phyloP scores from a whole-genome alignment of 1,140 invertebrate species.

The Eumaeus atala region DNA sequence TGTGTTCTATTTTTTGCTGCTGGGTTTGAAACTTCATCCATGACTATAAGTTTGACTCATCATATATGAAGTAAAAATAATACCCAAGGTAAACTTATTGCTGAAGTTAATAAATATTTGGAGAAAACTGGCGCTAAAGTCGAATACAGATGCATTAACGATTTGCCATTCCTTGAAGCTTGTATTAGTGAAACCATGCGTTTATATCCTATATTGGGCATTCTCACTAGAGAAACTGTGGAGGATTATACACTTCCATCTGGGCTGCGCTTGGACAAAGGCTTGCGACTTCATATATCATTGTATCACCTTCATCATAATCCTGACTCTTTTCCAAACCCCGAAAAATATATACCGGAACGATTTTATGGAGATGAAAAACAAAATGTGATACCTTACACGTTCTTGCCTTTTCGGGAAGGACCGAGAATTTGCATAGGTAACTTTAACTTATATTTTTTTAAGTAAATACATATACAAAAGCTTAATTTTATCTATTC shows the following conservation, averaged over 20 bases:
- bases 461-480: no score
- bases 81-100: constrained; percentile 22
- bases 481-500: no score
- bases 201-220: constrained; percentile 28
- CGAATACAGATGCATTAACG: constrained; percentile 24
- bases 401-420: constrained; percentile 32
- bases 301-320: constrained; percentile 25
- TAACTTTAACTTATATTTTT: constrained; percentile 20
- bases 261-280: constrained; percentile 27
- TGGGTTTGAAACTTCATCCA: constrained; percentile 34
- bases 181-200: constrained; percentile 28
- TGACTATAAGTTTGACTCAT: constrained; percentile 23
- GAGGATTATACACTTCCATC: constrained; percentile 27
- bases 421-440: constrained; percentile 34
- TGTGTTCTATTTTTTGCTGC: constrained; percentile 28
- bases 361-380: constrained; percentile 29
- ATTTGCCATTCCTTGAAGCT: constrained; percentile 26
- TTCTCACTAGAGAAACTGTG: constrained; percentile 28
- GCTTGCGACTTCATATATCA: constrained; percentile 29
- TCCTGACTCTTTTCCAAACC: constrained; percentile 27
- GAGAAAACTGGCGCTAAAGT: constrained; percentile 16
- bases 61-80: constrained; percentile 27
- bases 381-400: constrained; percentile 25
- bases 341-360: constrained; percentile 26
- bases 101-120: constrained; percentile 30